Evolutionary conservation across 2,888 invertebrate species (phyloP).

Genomic region (Rhorus exstirpatorius): DNA sequence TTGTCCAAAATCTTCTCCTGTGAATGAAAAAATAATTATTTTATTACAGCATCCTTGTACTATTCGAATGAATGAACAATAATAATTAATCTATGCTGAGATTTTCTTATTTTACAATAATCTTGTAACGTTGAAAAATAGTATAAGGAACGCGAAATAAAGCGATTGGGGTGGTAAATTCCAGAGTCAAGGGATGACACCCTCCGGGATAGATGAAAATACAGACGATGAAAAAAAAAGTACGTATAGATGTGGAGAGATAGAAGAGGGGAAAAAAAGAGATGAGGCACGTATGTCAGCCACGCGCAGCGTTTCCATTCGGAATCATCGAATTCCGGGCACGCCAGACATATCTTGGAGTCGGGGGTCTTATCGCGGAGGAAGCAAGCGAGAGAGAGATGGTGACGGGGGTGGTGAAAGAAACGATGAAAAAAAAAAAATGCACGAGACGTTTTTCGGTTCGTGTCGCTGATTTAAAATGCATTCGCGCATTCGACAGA

Average conservation of each 20-base stretch:
- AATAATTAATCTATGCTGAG: neutral
- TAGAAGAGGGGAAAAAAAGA: constrained; percentile 5
- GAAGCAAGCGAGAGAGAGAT: constrained; percentile 2
- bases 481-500: constrained; percentile 56
- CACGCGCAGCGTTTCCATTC: constrained; percentile 41
- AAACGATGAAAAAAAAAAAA: constrained; percentile 53
- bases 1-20: too few relatives aligned
- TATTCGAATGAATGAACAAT: neutral
- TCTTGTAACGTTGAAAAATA: neutral
- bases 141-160: constrained; percentile 5
- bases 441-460: constrained; percentile 42
- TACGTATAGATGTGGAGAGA: constrained; percentile 2
- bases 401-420: constrained; percentile 8
- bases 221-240: constrained; percentile 14
- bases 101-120: neutral
- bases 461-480: constrained; percentile 44
- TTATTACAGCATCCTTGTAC: too few relatives aligned
- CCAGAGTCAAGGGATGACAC: constrained; percentile 16
- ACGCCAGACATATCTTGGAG: constrained; percentile 59
- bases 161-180: constrained; percentile 32
- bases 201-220: constrained; percentile 11
- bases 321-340: constrained; percentile 65
- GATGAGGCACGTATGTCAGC: constrained; percentile 24
- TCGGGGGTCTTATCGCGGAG: constrained; percentile 25
- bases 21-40: too few relatives aligned